Evolutionary conservation across 2,888 invertebrate genomes (phyloP).

Genomic region (Polymixis flavicincta): DNA sequence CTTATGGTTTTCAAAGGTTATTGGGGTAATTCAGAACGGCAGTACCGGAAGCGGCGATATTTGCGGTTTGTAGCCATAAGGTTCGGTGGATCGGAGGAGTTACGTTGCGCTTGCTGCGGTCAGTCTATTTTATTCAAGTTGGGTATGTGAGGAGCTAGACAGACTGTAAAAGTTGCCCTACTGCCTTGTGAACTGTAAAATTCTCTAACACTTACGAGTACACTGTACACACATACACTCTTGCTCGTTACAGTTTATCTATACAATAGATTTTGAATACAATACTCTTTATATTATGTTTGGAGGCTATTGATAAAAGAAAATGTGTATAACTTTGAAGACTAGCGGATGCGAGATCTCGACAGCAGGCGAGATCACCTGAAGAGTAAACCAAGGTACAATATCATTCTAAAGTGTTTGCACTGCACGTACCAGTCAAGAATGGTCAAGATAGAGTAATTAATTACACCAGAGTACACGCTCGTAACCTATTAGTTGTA

Average conservation of each 20-base stretch:
- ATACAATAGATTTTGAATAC: too few relatives aligned
- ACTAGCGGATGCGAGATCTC: neutral
- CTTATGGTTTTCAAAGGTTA: neutral
- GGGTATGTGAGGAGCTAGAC: neutral
- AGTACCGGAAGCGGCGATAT: slow-evolving; percentile 13
- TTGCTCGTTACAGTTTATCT: neutral
- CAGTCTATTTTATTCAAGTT: slow-evolving; percentile 5
- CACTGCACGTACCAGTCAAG: too few relatives aligned
- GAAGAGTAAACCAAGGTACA: neutral
- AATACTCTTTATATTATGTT: neutral
- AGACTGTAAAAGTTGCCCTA: neutral
- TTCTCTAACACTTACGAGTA: neutral
- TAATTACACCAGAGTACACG: too few relatives aligned
- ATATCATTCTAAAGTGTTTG: too few relatives aligned
- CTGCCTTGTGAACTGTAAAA: neutral
- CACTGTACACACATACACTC: too few relatives aligned
- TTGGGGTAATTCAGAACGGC: neutral
- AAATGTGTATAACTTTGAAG: neutral
- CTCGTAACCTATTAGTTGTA: too few relatives aligned
- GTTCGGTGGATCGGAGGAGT: neutral
- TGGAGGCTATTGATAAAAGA: neutral
- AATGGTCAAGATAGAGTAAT: too few relatives aligned
- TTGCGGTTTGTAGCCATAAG: slow-evolving; percentile 26
- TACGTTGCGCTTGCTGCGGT: slow-evolving; percentile 21
- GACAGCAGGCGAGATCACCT: neutral